phyloP scores from a whole-genome alignment of 2,113 vertebrate species.

The Galeopterus variegatus region DNA sequence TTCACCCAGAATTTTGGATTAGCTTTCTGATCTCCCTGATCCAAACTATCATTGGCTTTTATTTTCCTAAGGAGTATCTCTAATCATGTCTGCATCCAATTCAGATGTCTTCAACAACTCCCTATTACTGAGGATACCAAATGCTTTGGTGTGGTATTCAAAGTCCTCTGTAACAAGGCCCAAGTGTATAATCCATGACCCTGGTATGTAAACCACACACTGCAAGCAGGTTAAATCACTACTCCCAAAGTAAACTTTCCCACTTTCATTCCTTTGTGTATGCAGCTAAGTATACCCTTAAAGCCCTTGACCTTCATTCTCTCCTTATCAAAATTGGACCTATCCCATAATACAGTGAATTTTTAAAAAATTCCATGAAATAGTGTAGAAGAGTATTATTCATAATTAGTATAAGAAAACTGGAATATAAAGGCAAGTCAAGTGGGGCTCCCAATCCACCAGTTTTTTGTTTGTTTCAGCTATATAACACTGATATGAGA shows the following conservation, averaged over 20 bases:
- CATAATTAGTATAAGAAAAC: too few relatives aligned
- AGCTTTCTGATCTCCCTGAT: background rate
- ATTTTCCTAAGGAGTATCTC: background rate
- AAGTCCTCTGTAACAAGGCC: background rate
- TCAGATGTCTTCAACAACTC: background rate
- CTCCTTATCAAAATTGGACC: background rate
- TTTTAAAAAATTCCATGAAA: background rate
- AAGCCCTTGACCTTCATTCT: background rate
- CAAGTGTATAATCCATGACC: too few relatives aligned
- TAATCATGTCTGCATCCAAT: background rate
- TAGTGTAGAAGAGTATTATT: too few relatives aligned
- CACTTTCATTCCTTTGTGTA: background rate
- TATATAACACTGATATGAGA: background rate
- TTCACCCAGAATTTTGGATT: background rate
- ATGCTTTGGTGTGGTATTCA: background rate
- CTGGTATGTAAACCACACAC: background rate
- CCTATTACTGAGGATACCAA: background rate
- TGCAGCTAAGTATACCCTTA: background rate
- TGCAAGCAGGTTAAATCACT: background rate
- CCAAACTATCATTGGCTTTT: background rate
- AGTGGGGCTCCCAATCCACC: too few relatives aligned
- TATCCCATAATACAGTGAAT: background rate
- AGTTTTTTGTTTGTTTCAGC: too few relatives aligned
- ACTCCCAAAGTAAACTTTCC: background rate
- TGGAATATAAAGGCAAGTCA: too few relatives aligned